Conservation (phyloP, 2,113 vertebrate genomes). For the Mustela lutreola region DNA sequence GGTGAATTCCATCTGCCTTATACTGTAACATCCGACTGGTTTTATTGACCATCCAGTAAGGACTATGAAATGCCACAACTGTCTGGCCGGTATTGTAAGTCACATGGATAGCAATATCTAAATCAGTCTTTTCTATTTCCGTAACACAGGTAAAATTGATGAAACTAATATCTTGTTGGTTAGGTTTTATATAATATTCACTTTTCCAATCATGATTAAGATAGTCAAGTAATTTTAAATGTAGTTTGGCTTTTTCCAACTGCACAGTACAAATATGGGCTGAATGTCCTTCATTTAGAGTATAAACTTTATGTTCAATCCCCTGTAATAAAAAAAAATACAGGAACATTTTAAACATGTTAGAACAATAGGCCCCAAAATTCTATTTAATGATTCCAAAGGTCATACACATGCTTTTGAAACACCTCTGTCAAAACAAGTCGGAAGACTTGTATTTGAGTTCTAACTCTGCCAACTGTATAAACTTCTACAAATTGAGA, state of each 20-base stretch:
- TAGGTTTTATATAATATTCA: constrained; percentile 90
- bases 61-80: constrained; percentile 93
- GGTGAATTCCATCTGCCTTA: constrained; percentile 98
- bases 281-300: constrained; percentile 92
- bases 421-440: constrained; percentile 22
- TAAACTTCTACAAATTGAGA: not conserved
- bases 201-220: constrained; percentile 94
- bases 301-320: constrained; percentile 82
- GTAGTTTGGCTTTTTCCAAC: constrained; percentile 91
- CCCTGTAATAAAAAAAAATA: constrained; percentile 87
- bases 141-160: constrained; percentile 91
- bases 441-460: constrained; percentile 21
- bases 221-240: constrained; percentile 93
- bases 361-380: constrained; percentile 35
- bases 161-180: constrained; percentile 95
- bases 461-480: not conserved
- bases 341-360: not conserved
- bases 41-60: constrained; percentile 99
- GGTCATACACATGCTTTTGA: constrained; percentile 8
- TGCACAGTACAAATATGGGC: constrained; percentile 94
- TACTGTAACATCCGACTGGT: constrained; percentile 96
- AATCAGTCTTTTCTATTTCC: constrained; percentile 90
- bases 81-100: constrained; percentile 93
- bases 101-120: constrained; percentile 95
- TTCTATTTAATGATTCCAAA: constrained; percentile 43